Evolutionary conservation across 1,140 invertebrate genomes (phyloP), one percentile per base, ranked within the genome.

Genomic region (Bombyx mandarina): DNA sequence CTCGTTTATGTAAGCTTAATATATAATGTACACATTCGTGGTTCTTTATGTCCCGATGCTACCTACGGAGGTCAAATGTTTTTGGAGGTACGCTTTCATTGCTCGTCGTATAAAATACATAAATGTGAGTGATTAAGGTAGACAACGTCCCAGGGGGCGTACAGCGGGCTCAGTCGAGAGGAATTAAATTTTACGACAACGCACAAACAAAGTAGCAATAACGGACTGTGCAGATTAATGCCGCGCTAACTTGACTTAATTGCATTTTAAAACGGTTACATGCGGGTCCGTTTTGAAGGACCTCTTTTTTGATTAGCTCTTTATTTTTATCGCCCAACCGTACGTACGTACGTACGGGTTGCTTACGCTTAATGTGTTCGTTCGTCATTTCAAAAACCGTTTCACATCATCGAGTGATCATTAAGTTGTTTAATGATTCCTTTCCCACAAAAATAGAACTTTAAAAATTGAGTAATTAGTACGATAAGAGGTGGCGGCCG

Each of bases 41-140:
- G 26, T 35, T 35, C 26, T 35, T 35, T 35, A 35, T 35, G 26
- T 35, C 26, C 26, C 26, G 26, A 35, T 35, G 26, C 26, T 35
- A 35, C 26, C 26, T 35, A 35, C 26, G 4, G 26, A 35, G 26
- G 26, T 66, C 63, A 58, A 63, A 68, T 63, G 64, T 63, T 69
- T 70, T 63, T 72, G 71, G 71, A 64, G 71, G 42, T 35, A 73
- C 70, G 69, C 66, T 78, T 76, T 79, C 67, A 84, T 80, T 75
- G 72, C 62, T 66, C 64, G 71, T 71, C 71, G 76, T 80, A 84
- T 84, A 83, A 80, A 61, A 63, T 75, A 71, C 79, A 80, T 79
- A 82, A 85, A 85, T 80, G 69, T 76, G 71, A 80, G 73, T 79
- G 79, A 84, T 82, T 79, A 79, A 79, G 74, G 73, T 73, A 74